These are phyloP conservation scores for Drosophila flavopinicola DNA, from an alignment of 2,888 invertebrate genomes.

Conservation along the genomic window DNA sequence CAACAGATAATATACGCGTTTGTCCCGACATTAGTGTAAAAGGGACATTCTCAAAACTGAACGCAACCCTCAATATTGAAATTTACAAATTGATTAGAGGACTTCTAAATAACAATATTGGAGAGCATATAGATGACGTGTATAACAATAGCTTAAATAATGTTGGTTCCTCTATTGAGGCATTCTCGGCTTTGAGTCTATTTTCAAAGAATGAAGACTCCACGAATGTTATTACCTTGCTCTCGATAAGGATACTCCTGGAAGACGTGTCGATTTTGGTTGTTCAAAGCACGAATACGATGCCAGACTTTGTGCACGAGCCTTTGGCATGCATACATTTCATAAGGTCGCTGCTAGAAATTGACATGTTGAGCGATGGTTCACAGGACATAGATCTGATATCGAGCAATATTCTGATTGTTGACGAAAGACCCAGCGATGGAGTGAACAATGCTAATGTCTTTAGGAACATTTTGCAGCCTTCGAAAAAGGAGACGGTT, in stretches of 20 bases:
- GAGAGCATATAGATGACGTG: conserved; percentile 91
- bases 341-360: conserved; percentile 93
- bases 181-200: conserved; percentile 74
- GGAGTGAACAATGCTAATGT: conserved; percentile 86
- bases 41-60: conserved; percentile 93
- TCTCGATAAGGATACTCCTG: conserved; percentile 92
- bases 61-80: conserved; percentile 91
- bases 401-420: conserved; percentile 88
- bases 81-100: conserved; percentile 96
- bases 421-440: conserved; percentile 75
- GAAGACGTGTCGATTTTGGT: conserved; percentile 91
- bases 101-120: conserved; percentile 94
- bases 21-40: conserved; percentile 93
- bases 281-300: conserved; percentile 57
- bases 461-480: conserved; percentile 94
- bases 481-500: conserved; percentile 86
- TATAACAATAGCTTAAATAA: conserved; percentile 77
- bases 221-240: conserved; percentile 89
- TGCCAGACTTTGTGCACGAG: conserved; percentile 49
- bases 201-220: conserved; percentile 66
- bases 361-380: conserved; percentile 94
- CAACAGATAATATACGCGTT: conserved; percentile 86
- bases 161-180: conserved; percentile 78
- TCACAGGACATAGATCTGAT: conserved; percentile 96
- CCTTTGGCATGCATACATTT: conserved; percentile 95